Conservation (phyloP, 2,888 invertebrate species). For the Xylota segnis region DNA sequence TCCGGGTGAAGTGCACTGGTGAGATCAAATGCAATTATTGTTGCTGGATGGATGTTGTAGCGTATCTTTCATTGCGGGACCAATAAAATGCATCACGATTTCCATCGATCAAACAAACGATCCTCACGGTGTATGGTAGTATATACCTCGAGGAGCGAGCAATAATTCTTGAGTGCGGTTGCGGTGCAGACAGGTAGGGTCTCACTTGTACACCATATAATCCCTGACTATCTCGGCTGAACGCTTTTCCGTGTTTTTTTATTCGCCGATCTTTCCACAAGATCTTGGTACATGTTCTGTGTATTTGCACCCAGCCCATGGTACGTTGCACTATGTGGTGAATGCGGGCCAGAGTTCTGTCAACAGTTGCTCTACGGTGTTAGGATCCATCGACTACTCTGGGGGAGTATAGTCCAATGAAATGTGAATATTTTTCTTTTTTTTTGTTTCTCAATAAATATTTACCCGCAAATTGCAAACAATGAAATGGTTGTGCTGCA, state of each 20-base stretch:
- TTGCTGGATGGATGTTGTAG: conserved; percentile 49
- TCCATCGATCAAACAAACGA: conserved; percentile 74
- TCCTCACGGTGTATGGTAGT: conserved; percentile 42
- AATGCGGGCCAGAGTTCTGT: conserved; percentile 50
- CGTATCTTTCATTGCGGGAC: conserved; percentile 52
- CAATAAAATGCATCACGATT: conserved; percentile 74
- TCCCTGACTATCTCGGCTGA: conserved; percentile 51
- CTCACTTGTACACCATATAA: conserved; percentile 37
- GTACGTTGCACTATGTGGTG: conserved; percentile 32
- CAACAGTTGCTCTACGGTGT: conserved; percentile 36
- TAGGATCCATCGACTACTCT: conserved; percentile 1
- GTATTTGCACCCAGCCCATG: conserved; percentile 7
- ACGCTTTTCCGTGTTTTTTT: conserved; percentile 70
- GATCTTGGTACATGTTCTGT: conserved; percentile 57
- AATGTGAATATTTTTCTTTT: conserved; percentile 35
- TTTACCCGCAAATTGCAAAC: conserved; percentile 68
- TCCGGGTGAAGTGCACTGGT: conserved; percentile 36
- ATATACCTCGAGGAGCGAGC: conserved; percentile 44
- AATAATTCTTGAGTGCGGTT: conserved; percentile 67
- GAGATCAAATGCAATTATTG: conserved; percentile 67
- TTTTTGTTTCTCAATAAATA: conserved; percentile 35
- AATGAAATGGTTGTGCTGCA: conserved; percentile 63
- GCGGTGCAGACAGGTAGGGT: conserved; percentile 72
- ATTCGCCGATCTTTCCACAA: conserved; percentile 51
- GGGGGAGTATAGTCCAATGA: conserved; percentile 43